Evolutionary conservation across 2,888 invertebrate species (phyloP), one percentile per base, ranked within the genome.

Genomic region (Deroplatys truncata): DNA sequence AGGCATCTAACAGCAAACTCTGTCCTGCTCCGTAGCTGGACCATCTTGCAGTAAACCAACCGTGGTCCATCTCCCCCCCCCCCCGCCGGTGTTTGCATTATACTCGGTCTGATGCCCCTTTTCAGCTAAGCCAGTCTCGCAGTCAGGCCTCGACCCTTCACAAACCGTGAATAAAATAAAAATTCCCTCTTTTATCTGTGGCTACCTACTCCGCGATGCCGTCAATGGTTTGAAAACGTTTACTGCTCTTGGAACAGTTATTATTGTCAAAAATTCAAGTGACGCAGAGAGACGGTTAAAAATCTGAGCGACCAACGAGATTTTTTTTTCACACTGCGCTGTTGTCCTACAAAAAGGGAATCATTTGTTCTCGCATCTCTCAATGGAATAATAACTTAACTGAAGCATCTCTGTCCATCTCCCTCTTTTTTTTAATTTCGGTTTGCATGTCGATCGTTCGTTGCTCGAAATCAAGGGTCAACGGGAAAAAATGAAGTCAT

Each of bases 1-100:
- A 29, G 25, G n/a, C n/a, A n/a, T n/a, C n/a, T n/a, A n/a, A n/a
- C n/a, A n/a, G n/a, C n/a, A n/a, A n/a, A n/a, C n/a, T n/a, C n/a
- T n/a, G n/a, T n/a, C n/a, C n/a, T n/a, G n/a, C n/a, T n/a, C n/a
- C n/a, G n/a, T n/a, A n/a, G n/a, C n/a, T n/a, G n/a, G n/a, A n/a
- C n/a, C n/a, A n/a, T n/a, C 89, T 89, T 84, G 89, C 25, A 89
- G 89, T 86, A 86, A 89, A 89, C 89, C 89, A 89, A 89, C 83
- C 89, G 89, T 85, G 89, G 83, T 35, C 35, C 29, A 25, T 72
- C 56, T 9, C 20, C 5, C 20, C 56, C 15, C 20, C 56, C 16
- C 8, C 56, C 15, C 56, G n/a, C n/a, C 25, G 35, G 35, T 87
- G 82, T 87, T 82, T 31, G 29, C 83, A 87, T 87, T 87, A 87